Base-by-base conservation (phyloP, 2,113 vertebrate species). In the Catharus bicknelli region DNA sequence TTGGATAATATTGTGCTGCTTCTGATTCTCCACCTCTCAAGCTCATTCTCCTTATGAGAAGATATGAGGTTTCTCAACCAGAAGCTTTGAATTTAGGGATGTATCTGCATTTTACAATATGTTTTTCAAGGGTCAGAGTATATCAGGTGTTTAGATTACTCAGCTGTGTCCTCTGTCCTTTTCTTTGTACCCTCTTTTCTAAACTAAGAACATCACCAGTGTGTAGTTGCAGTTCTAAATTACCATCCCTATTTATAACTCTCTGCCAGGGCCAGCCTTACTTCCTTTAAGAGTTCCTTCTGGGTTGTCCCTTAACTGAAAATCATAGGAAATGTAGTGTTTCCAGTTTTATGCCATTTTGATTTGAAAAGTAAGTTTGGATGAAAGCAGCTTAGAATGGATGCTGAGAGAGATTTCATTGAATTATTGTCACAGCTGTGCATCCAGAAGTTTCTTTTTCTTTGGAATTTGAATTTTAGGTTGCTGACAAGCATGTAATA, bases 211-310 rank as follows among this genome's bases (percentile, higher is more conserved):
- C 51, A 76, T 50, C 58, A 77, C 54, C 19, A 43, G 58, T 8
- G 3, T 89, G 78, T 80, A 93, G 88, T 88, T 90, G 67, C 83
- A 92, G 84, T 85, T 86, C 86, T 93, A 92, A 94, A 90, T 96
- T 92, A 76, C 92, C 77, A 8, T 72, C 43, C 6, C 80, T 96
- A 94, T 96, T 96, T 94, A 90, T 95, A 95, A 90, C 88, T 92
- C 58, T 57, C 43, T 83, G 80, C 51, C 61, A 88, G 76, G 83
- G 88, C 78, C 86, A 95, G 53, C 61, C 80, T 90, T 58, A 30
- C 45, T 92, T 90, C 29, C 54, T 92, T 38, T 58, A 47, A 50
- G 54, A 79, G 58, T 43, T 86, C 38, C 13, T 89, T 83, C 50
- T 92, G 47, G 83, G 40, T 47, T 87, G 2, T 68, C 43, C 58